These are phyloP conservation scores for Remorina albescens DNA, from an alignment of 2,797 vertebrate genomes.

Conservation along the genomic window DNA sequence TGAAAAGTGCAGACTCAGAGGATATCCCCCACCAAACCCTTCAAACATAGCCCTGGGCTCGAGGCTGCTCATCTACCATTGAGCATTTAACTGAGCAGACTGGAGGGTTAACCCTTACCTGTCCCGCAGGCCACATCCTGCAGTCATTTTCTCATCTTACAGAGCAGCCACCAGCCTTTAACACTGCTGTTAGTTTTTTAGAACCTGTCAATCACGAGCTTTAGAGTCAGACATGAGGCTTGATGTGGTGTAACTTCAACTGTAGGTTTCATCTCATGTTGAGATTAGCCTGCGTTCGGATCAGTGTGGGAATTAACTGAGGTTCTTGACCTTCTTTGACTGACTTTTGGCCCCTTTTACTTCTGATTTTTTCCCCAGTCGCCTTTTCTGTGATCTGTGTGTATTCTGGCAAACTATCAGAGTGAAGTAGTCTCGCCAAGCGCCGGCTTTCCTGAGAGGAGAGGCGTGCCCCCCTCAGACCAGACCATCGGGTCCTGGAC, in stretches of 20 bases:
- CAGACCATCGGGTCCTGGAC: conserved; percentile 64
- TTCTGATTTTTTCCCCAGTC: conserved; percentile 38
- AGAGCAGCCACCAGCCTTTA: conserved; percentile 5
- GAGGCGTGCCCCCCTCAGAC: conserved; percentile 62
- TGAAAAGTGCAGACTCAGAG: conserved; percentile 64
- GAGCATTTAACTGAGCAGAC: conserved; percentile 43
- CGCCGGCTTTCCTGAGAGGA: conserved; percentile 78
- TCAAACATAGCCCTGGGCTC: conserved; percentile 63
- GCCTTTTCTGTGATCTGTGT: conserved; percentile 71
- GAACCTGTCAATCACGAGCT: conserved; percentile 10
- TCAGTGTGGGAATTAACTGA: conserved; percentile 48
- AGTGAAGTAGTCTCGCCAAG: conserved; percentile 70
- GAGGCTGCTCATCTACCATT: conserved; percentile 56
- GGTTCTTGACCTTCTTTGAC: conserved; percentile 43
- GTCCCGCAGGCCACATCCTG: conserved; percentile 32
- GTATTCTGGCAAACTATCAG: conserved; percentile 79
- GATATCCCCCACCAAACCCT: conserved; percentile 52
- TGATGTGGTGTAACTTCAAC: neutral
- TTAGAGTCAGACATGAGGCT: neutral
- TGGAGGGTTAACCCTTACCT: conserved; percentile 72
- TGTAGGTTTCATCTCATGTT: conserved; percentile 7
- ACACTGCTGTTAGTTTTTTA: conserved; percentile 5
- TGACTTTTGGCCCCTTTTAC: conserved; percentile 47
- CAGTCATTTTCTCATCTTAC: neutral
- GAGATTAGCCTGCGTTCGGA: conserved; percentile 15